Percentiles rank a stretch among this genome's conserved stretches.
Evolutionary conservation across 2,797 vertebrate genomes (phyloP).

Genomic region (Kryptopterus vitreolus): DNA sequence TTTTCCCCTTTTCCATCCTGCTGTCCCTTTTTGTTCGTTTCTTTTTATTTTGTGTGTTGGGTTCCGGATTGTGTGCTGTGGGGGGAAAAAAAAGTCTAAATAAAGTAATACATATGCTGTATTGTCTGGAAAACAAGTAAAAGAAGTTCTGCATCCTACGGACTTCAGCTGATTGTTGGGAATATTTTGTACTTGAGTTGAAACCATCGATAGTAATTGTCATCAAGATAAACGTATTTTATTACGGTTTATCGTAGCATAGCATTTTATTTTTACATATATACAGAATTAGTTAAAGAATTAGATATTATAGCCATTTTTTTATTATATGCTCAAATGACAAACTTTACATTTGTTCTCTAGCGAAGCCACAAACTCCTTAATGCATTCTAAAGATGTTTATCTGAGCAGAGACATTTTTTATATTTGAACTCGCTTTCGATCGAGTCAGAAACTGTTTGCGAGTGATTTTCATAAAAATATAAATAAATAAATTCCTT

Average conservation of each 20-base stretch:
- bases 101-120: too few species aligned
- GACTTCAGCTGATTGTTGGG: background rate
- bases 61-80: background rate
- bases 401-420: background rate
- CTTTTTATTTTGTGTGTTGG: slow-evolving; percentile 41
- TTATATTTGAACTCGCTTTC: too few species aligned
- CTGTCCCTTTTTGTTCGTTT: slow-evolving; percentile 58
- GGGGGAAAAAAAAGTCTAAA: background rate
- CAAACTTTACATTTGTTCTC: background rate
- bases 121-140: too few species aligned
- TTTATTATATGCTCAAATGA: too few species aligned
- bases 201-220: background rate
- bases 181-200: background rate
- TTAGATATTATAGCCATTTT: too few species aligned
- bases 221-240: background rate
- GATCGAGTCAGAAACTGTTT: background rate
- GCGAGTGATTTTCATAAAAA: background rate
- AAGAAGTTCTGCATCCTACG: too few species aligned
- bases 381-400: background rate
- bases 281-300: too few species aligned
- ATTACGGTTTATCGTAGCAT: background rate
- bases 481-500: too few species aligned
- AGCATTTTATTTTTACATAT: background rate
- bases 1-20: slow-evolving; percentile 51
- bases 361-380: background rate